Base-by-base conservation (phyloP, 2,113 vertebrate genomes). In the Crocuta crocuta region DNA sequence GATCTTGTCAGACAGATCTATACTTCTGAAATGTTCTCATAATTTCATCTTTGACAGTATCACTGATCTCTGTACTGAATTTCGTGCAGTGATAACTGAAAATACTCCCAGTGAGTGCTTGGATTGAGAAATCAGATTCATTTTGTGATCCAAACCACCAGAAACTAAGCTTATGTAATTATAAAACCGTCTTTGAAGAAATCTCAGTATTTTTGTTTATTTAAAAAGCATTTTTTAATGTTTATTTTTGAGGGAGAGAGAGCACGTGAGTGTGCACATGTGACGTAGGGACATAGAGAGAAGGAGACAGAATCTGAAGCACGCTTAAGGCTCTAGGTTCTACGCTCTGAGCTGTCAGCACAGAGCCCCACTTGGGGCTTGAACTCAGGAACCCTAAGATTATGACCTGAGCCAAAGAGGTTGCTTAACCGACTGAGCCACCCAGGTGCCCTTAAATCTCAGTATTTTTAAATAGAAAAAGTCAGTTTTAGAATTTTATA, bases 391-490 rank as follows among this genome's bases (percentile, higher is more conserved):
- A 61, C 58, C 21, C 58, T 61, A 21, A 61, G 58, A 61, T 61
- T 8, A 61, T 61, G 58, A 61, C 21, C 58, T 61, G 58, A 61
- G 58, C 58, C 8, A 8, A 61, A 61, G 21, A 61, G 58, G 58
- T 23, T 61, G 58, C 21, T 61, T 61, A 61, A 61, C 58, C 8
- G 8, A 61, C 21, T 61, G 58, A 61, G 58, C 58, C 7, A 9
- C 8, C 2, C 7, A 9, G 21, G 21, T 3, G 7, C 7, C 21
- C 58, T 61, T 48, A 81, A 94, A 86, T 88, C 7, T 83, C 26
- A 71, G 24, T 89, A 74, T 86, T 91, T 97, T 91, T 76, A 91
- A 97, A 80, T n/a, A 92, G 35, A 95, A 94, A 93, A 48, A 35
- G 5, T 89, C 6, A 92, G 12, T 83, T 95, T 94, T 78, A 93